Percentiles rank a stretch among this genome's conserved stretches.
phyloP scores from a whole-genome alignment of 2,797 vertebrate species.

The Neoniphon sammara region DNA sequence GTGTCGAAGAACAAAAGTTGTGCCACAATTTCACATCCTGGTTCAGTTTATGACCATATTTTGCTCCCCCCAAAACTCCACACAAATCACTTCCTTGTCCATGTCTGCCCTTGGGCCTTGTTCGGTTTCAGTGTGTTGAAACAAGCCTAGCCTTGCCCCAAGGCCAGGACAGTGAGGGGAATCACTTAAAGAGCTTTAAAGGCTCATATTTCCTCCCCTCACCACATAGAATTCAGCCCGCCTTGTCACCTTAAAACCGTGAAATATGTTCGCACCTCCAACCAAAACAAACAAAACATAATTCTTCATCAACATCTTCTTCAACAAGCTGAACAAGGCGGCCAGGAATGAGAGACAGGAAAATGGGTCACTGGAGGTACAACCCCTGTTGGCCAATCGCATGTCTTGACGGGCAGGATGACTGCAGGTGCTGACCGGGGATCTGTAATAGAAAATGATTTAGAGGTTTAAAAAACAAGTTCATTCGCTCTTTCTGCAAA shows the following conservation, averaged over 20 bases:
- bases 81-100: conserved; percentile 63
- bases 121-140: conserved; percentile 69
- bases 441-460: conserved; percentile 68
- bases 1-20: background rate
- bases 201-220: conserved; percentile 76
- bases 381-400: conserved; percentile 22
- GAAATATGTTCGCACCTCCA: conserved; percentile 82
- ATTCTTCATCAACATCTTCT: conserved; percentile 80
- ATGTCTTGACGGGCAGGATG: conserved; percentile 21
- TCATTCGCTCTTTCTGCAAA: conserved; percentile 64
- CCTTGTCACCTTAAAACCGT: conserved; percentile 75
- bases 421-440: conserved; percentile 57
- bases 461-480: conserved; percentile 63
- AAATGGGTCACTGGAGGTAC: conserved; percentile 6
- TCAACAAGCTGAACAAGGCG: conserved; percentile 58
- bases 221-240: conserved; percentile 71
- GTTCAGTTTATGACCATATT: conserved; percentile 48
- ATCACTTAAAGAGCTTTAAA: conserved; percentile 81
- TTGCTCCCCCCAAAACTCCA: conserved; percentile 40
- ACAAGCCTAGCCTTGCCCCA: conserved; percentile 73
- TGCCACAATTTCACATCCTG: conserved; percentile 23
- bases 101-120: conserved; percentile 49
- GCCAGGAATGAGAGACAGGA: conserved; percentile 27
- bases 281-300: conserved; percentile 86
- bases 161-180: conserved; percentile 73